phyloP scores from a whole-genome alignment of 2,797 vertebrate species.

The Myiothlypis chrysogaster region DNA sequence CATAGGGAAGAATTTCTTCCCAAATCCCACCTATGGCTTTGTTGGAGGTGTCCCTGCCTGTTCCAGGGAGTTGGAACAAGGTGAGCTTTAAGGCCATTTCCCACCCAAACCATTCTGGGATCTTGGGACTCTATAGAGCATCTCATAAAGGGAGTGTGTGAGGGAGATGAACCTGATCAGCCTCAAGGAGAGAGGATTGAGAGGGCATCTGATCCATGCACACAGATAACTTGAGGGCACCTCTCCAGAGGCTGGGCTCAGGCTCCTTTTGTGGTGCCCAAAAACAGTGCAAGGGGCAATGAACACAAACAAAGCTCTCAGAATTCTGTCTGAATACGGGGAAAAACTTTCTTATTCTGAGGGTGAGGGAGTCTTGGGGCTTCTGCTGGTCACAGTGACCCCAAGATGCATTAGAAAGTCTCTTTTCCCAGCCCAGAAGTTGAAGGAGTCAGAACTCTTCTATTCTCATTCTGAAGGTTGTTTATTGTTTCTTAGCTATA shows the following conservation, averaged over 20 bases:
- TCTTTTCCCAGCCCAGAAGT: too few relatives aligned
- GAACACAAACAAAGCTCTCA: background rate
- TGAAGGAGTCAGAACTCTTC: too few relatives aligned
- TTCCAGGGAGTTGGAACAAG: rapidly evolving
- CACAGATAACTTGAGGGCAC: background rate
- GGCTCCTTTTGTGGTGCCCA: background rate
- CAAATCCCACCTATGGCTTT: background rate
- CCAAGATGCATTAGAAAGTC: too few relatives aligned
- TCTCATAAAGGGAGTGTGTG: background rate
- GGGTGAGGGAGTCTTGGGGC: too few relatives aligned
- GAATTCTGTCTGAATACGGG: background rate
- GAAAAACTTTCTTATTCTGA: background rate
- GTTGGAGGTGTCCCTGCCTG: background rate
- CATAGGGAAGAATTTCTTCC: background rate
- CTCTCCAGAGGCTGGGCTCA: background rate
- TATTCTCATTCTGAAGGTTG: too few relatives aligned
- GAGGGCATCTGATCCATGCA: too few relatives aligned
- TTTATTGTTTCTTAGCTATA: too few relatives aligned
- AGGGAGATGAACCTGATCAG: background rate
- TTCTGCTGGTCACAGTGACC: too few relatives aligned
- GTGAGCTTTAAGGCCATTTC: background rate
- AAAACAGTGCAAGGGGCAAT: background rate
- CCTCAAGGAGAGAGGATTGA: background rate
- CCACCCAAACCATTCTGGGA: background rate
- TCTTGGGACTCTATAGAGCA: background rate